Base-by-base conservation (phyloP, 2,113 vertebrate species). In the Indicator maculatus region DNA sequence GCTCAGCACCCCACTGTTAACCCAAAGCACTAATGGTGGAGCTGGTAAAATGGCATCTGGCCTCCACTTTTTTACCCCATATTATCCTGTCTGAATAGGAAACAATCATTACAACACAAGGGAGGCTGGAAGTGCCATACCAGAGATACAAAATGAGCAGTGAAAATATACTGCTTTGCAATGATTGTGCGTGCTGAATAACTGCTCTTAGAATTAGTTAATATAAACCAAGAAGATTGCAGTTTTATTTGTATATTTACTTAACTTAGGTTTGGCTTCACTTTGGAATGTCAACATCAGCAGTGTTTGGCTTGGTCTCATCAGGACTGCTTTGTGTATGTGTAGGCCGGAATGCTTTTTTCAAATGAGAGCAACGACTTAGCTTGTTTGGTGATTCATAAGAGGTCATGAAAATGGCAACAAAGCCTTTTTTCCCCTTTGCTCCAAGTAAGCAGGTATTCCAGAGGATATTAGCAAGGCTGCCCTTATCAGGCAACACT, bases 271-370 rank as follows among this genome's bases (percentile, higher is more conserved):
- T 89, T 95, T 95, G 87, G 75, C 85, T 91, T 89, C 56, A 14
- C 65, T 95, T 92, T 65, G 87, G 91, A 95, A 93, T 91, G 85
- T 95, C 89, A 95, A 67, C 69, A 90, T 12, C 9, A 80, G 36
- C 82, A 73, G 65, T 67, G 73, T 81, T 95, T 94, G 69, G 71
- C 77, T 93, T 94, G 82, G 94, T 91, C 70, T 91, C 88, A 31
- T 90, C 61, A 60, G 86, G 61, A 88, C 73, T 89, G 79, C 61
- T 90, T 74, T 88, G 76, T 76, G 56, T 77, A 61, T 75, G 55
- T 83, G 70, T 19, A 83, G 69, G 67, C 71, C 2, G 1, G 45
- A 93, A 81, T 93, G 72, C 36, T 90, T 94, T 94, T 94, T 76
- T 78, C 24, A 66, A 85, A 88, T 9, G 23, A 75, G 56, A 75